Evolutionary conservation across 2,888 invertebrate genomes (phyloP), one percentile per base, ranked within the genome.

Genomic region (Noctua fimbriata): DNA sequence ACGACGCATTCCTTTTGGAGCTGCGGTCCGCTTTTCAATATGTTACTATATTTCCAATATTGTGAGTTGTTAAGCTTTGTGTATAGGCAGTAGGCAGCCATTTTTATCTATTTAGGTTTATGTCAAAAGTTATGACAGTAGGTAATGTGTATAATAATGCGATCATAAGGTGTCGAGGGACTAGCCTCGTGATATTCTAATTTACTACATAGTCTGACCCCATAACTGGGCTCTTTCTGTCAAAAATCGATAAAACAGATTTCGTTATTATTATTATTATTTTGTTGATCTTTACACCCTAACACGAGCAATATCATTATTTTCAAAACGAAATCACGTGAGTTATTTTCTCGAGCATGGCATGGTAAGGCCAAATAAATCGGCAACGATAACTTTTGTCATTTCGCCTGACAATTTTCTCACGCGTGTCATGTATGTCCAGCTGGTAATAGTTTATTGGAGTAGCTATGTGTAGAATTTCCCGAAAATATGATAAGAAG

Each of bases 11-110:
- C 78, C 36, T 70, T 71, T 75, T 73, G 69, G 69, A 72, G 79
- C 76, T 73, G 74, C 72, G 66, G 79, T 73, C 76, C 69, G 79
- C 81, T 81, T 89, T 91, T 90, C 90, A 90, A 89, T 88, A 75
- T 83, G 76, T 78, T 79, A 84, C 73, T 73, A 47, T 75, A 79
- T 80, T 81, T 67, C 18, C 49, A n/a, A 32, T 76, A 49, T 66
- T 82, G 55, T 66, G 76, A 55, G 58, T 65, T 70, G 44, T 67
- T 76, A 75, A 41, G 44, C 47, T 52, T 65, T 71, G 32, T 66
- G 60, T 36, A 24, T 69, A 67, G 58, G 1, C n/a, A 83, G 2
- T 71, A 67, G 67, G 1, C n/a, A 83, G 10, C 2, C 49, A 52
- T 67, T 80, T 76, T 78, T 60, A 83, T 60, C 52, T 78, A 78